Evolutionary conservation across 2,113 vertebrate genomes (phyloP).

Genomic region (Motacilla tschutschensis): DNA sequence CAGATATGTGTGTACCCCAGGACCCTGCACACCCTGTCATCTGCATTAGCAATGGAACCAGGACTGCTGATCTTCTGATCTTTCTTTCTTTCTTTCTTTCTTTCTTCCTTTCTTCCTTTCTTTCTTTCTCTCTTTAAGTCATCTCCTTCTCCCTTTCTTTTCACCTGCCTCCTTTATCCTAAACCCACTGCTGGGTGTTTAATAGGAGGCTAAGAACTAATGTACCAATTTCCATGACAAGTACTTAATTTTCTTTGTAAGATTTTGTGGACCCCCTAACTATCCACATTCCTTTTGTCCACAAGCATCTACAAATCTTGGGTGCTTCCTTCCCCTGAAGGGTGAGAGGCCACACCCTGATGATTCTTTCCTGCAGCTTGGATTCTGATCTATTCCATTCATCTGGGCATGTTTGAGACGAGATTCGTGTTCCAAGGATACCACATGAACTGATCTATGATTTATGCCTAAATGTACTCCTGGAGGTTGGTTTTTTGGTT

Average conservation of each 20-base stretch:
- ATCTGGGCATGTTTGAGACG: background rate
- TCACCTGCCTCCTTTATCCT: background rate
- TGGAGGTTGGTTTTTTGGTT: background rate
- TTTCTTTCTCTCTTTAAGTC: background rate
- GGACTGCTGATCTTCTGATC: background rate
- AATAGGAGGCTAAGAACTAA: background rate
- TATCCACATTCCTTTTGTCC: background rate
- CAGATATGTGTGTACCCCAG: background rate
- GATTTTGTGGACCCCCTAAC: background rate
- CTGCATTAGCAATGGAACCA: background rate
- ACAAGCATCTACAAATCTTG: background rate
- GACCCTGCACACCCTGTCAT: background rate
- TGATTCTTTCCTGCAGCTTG: background rate
- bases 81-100: background rate
- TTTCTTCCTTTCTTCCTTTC: background rate
- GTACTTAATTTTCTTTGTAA: background rate
- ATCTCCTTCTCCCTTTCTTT: background rate
- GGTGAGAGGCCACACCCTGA: background rate
- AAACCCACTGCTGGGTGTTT: background rate
- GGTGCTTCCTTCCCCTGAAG: background rate
- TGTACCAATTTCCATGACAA: background rate
- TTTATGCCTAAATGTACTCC: background rate
- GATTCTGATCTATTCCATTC: background rate
- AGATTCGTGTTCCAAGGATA: background rate
- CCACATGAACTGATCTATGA: background rate